These are phyloP conservation scores for Zoanthus gigantus DNA, from an alignment of 92 coral and sea anemone species.

Conservation along the genomic window DNA sequence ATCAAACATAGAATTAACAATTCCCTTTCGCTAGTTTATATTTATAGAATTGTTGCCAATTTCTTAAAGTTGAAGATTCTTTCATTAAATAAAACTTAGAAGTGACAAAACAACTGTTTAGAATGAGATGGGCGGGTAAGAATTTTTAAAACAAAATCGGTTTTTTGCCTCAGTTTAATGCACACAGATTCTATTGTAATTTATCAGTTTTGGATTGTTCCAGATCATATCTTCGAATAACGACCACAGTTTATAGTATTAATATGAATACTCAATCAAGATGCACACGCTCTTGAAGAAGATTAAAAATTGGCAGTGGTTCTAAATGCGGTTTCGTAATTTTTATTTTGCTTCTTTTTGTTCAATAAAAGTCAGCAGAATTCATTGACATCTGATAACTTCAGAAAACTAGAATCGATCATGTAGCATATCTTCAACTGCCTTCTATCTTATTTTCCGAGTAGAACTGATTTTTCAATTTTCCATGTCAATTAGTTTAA, in stretches of 20 bases:
- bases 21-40: too few relatives aligned
- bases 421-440: not conserved
- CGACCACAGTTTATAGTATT: constrained; percentile 45
- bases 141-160: not conserved
- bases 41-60: too few relatives aligned
- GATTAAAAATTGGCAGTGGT: constrained; percentile 17
- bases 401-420: not conserved
- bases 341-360: not conserved
- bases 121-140: not conserved
- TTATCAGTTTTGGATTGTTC: constrained; percentile 10
- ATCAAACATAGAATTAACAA: not conserved
- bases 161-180: constrained; percentile 7
- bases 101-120: not conserved
- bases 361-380: not conserved
- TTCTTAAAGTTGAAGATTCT: not conserved
- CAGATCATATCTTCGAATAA: constrained; percentile 13
- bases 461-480: not conserved
- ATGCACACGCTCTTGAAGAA: constrained; percentile 30
- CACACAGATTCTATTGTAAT: not conserved
- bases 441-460: not conserved
- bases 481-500: constrained; percentile 19
- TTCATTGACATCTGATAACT: not conserved
- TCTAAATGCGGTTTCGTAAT: constrained; percentile 5
- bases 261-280: constrained; percentile 37
- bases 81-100: not conserved